These are phyloP conservation scores for Acanthornis magna DNA, from an alignment of 2,797 vertebrate genomes.

Conservation along the genomic window DNA sequence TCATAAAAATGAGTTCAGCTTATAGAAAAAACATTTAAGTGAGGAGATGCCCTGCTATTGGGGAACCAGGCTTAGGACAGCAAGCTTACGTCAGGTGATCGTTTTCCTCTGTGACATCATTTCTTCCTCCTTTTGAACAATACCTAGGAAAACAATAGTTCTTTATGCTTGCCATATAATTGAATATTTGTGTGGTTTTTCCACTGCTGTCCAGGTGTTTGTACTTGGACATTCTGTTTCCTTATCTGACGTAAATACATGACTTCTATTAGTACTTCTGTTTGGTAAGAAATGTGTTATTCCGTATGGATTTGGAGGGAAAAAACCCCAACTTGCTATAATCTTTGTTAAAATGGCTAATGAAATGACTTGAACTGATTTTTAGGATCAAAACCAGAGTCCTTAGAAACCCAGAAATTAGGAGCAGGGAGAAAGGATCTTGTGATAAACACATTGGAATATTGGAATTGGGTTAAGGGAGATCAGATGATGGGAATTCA, in stretches of 20 bases:
- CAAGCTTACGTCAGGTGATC: neutral
- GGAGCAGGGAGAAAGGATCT: neutral
- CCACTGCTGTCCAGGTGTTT: conserved; percentile 18
- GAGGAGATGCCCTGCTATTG: neutral
- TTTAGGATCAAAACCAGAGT: neutral
- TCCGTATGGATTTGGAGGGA: neutral
- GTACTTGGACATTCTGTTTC: neutral
- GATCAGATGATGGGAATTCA: neutral
- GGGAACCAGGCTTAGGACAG: neutral
- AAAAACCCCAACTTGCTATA: neutral
- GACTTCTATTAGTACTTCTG: neutral
- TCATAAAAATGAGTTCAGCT: neutral
- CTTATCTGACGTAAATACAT: neutral
- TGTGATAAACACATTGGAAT: neutral
- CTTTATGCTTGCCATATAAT: neutral
- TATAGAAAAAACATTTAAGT: neutral
- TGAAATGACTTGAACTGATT: neutral
- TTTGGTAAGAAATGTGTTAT: neutral
- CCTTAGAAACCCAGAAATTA: neutral
- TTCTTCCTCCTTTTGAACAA: conserved; percentile 36
- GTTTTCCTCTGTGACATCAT: conserved; percentile 28
- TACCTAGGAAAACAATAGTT: conserved; percentile 17
- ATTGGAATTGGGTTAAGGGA: neutral
- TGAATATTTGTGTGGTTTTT: conserved; percentile 8
- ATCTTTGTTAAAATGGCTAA: neutral